Evolutionary conservation across 64 coral and sea anemone species (phyloP), one percentile per base, ranked within the genome.

Genomic region (Stylophora pistillata): DNA sequence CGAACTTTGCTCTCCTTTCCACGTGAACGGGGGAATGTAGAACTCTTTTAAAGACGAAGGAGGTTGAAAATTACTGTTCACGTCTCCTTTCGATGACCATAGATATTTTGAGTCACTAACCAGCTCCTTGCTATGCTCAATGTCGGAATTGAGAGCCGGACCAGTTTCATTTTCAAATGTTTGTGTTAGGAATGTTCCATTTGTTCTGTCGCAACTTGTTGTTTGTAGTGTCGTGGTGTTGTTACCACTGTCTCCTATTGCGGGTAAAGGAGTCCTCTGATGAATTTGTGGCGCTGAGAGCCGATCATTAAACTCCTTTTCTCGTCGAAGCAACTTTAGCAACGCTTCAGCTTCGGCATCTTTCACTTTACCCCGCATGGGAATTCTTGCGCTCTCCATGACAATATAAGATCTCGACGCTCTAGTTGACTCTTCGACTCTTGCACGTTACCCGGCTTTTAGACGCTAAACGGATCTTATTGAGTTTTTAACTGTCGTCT

Each of bases 321-420:
- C 95, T 74, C 79, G 88, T 68, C 95, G 81, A 77, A 97, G 91
- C 58, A 97, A 79, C 87, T 79, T 93, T 56, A 97, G 73, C n/a
- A 97, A 55, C 10, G 95, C 95, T 28, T 97, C 95, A 5, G 95
- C 95, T 70, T 97, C 91, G 0, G 95, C 95, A 23, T 97, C 95
- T 73, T 97, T 97, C 10, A 88, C 79, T 93, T 93, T 93, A 11
- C 95, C 95, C 84, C 95, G 82, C 95, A 90, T 97, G 60, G 95
- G 95, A 77, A 97, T 72, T 15, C 88, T 93, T 0, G 91, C 68
- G 16, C 74, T 76, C 13, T 97, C 91, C 95, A 97, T 97, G 64
- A 10, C 64, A 21, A 25, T n/a, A 21, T 18, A 21, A 65, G 62
- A 65, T n/a, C 20, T 2, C 62, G 25, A 65, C 21, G 23, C 13